phyloP scores from a whole-genome alignment of 2,888 invertebrate species.

The Diaphora mendica region DNA sequence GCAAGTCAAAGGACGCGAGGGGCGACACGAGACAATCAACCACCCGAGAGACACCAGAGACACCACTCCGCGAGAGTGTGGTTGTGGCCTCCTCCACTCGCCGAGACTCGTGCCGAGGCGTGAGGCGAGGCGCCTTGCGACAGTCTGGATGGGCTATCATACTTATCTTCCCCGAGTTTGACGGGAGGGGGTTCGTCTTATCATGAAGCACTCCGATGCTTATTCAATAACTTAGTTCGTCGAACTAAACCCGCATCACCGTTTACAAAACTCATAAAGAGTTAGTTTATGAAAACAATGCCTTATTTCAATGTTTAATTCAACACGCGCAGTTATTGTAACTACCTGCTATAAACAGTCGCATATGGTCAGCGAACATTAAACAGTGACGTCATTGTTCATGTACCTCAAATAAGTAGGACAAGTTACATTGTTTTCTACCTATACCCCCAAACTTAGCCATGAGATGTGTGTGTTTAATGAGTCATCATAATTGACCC shows the following conservation, averaged over 20 bases:
- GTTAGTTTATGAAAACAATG: constrained; percentile 18
- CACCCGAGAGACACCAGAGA: too few species aligned
- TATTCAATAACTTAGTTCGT: background rate
- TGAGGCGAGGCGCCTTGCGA: too few species aligned
- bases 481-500: background rate
- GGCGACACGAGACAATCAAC: too few species aligned
- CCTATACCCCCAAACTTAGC: background rate
- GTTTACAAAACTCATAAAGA: constrained; percentile 7
- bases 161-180: too few species aligned
- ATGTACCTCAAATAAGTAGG: constrained; percentile 12
- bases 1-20: too few species aligned
- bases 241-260: constrained; percentile 7
- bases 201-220: background rate
- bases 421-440: constrained; percentile 6
- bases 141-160: too few species aligned
- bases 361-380: constrained; percentile 11
- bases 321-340: constrained; percentile 18
- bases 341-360: constrained; percentile 9
- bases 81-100: too few species aligned
- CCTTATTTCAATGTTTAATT: constrained; percentile 22
- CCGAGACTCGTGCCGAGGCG: too few species aligned
- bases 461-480: background rate
- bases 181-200: background rate
- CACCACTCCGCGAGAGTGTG: too few species aligned
- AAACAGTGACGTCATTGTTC: constrained; percentile 14